These are phyloP conservation scores for Fukomys damarensis DNA, from an alignment of 2,113 vertebrate genomes.

Conservation along the genomic window DNA sequence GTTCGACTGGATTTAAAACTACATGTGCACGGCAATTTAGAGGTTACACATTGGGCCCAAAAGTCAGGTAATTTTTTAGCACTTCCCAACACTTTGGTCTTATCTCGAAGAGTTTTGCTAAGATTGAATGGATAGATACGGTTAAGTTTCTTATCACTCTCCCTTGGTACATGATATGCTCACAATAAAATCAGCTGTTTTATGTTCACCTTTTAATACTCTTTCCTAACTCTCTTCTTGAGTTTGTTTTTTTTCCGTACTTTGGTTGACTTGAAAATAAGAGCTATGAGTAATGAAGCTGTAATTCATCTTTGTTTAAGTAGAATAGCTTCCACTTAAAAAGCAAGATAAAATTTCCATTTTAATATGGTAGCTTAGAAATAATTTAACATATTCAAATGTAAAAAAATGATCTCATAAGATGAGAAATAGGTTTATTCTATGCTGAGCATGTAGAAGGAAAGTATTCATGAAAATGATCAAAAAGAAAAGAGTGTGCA, in stretches of 20 bases:
- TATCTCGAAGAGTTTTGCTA: not conserved
- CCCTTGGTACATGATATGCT: not conserved
- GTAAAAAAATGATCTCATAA: not conserved
- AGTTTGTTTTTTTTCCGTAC: not conserved
- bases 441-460: not conserved
- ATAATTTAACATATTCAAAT: conserved; percentile 12
- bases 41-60: not conserved
- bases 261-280: not conserved
- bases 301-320: not conserved
- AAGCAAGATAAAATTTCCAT: conserved; percentile 1
- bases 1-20: not conserved
- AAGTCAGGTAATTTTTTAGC: not conserved
- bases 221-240: not conserved
- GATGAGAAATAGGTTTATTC: not conserved
- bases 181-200: not conserved
- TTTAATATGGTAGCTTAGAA: not conserved
- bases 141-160: not conserved
- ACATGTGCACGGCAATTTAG: not conserved
- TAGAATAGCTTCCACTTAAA: not conserved
- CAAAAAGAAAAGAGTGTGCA: not conserved
- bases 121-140: not conserved
- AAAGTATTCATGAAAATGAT: not conserved
- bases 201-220: not conserved
- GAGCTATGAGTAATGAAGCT: not conserved
- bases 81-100: not conserved